Conservation (phyloP, 2,797 vertebrate species). For the Danio jaintianensis region DNA sequence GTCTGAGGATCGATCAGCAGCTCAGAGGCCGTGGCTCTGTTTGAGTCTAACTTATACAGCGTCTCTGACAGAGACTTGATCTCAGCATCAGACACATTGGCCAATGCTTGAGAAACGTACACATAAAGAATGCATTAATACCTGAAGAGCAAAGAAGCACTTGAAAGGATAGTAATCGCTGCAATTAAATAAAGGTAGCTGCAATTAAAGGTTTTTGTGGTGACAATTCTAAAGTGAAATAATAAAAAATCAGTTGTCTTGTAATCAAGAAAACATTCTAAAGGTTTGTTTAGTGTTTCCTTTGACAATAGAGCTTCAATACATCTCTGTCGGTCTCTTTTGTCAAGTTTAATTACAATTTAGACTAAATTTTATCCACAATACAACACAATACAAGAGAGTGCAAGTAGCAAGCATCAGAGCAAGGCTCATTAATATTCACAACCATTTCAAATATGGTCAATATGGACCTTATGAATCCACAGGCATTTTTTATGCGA, state of each 20-base stretch:
- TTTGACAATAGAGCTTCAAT: too few species aligned
- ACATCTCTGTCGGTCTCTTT: too few species aligned
- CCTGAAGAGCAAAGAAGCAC: neutral
- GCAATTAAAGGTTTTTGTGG: neutral
- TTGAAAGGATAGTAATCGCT: neutral
- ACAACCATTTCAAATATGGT: too few species aligned
- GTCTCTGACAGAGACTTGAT: conserved; percentile 77
- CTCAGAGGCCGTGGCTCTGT: conserved; percentile 76
- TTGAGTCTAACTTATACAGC: conserved; percentile 78
- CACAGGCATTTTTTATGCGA: too few species aligned
- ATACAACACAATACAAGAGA: too few species aligned
- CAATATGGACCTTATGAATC: too few species aligned
- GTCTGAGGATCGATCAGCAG: conserved; percentile 76
- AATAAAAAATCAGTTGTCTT: neutral
- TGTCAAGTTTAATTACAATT: too few species aligned
- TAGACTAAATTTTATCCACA: too few species aligned
- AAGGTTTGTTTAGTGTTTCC: neutral
- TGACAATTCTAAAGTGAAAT: too few species aligned
- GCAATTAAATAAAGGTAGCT: neutral
- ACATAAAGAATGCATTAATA: conserved; percentile 22
- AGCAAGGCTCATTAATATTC: too few species aligned
- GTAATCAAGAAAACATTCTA: neutral
- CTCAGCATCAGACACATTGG: conserved; percentile 73
- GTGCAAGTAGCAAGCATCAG: too few species aligned
- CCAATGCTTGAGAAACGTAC: conserved; percentile 12